Evolutionary conservation across 2,797 vertebrate genomes (phyloP), one percentile per base, ranked within the genome.

Genomic region (Carapus acus): DNA sequence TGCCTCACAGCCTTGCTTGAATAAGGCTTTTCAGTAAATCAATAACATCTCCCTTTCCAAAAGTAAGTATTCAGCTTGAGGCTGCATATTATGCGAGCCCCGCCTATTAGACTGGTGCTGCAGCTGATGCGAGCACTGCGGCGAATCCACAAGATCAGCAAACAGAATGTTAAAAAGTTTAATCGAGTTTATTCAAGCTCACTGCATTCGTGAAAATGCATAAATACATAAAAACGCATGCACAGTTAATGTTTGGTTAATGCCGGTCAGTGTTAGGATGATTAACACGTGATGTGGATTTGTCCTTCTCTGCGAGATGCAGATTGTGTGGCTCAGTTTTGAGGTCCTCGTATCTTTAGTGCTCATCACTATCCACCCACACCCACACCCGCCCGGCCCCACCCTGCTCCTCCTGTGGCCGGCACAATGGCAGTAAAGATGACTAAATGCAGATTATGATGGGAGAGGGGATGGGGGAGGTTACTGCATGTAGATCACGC

Each of bases 1-100:
- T 52, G 42, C 56, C 60, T 60, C 54, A 41, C 39, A 51, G 23
- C 50, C 71, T 59, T 18, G 18, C 51, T 68, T 61, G 71, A 76
- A 75, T 77, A 72, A 68, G 49, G 70, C 47, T 57, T 78, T 74
- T 74, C 58, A 67, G 73, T 74, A 80, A 79, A 80, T 77, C 74
- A 82, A 79, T 79, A 77, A 74, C 34, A 60, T 76, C 67, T 69
- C 54, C 56, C 57, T 57, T 13, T 20, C 43, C 48, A 38, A 51
- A 45, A 53, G 24, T 27, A 55, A 65, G 39, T 19, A 47, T 50
- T 64, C 53, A 49, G 19, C 52, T 6, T 16, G 4, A 39, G 17
- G 24, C 18, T 27, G 38, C 37, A 43, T 48, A 39, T 2, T 20
- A 62, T 51, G 52, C 65, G 54, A 43, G 44, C 38, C 40, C 33